Base-by-base conservation (phyloP, 1,140 invertebrate species). In the Chironomus striatipennis region DNA sequence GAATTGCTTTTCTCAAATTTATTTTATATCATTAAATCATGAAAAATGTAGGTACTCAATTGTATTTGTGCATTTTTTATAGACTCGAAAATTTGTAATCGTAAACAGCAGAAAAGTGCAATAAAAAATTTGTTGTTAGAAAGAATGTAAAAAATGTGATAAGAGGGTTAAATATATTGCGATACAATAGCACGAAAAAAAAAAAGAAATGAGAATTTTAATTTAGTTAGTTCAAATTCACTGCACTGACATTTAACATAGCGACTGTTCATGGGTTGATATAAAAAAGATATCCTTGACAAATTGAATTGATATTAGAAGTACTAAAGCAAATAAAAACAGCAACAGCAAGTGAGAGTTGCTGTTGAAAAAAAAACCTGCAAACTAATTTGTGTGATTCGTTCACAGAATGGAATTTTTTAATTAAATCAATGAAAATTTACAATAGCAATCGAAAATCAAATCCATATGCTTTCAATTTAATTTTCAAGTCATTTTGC, bases 371-470 rank as follows among this genome's bases (percentile, higher is more conserved):
- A 20, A 67, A 17, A 67, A 70, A 57, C 47, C 47, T 57, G 47
- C 47, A 57, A 57, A 57, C 47, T 57, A 57, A 57, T 57, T 57
- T 57, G 47, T 57, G 47, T 57, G 47, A 57, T n/a, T 57, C n/a
- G 47, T 57, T 57, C 47, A 57, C 12, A 3, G 17, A 10, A 70
- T 17, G 65, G 65, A 70, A 70, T 70, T 70, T 70, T 70, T 70
- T 70, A 70, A 70, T 70, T 70, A 70, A 70, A 70, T 70, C 65
- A 70, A 70, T 70, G 65, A 70, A 21, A 20, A 20, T 70, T 70
- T 70, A 18, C 20, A 70, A 70, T 9, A 20, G n/a, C 7, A 70
- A 18, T 18, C 6, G 10, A 70, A 21, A 70, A 70, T 70, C 65
- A 70, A 57, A 57, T 57, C 47, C 47, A 57, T 57, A 57, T 57